Conservation (phyloP, 2,888 invertebrate genomes). For the Agrochola lychnidis region DNA sequence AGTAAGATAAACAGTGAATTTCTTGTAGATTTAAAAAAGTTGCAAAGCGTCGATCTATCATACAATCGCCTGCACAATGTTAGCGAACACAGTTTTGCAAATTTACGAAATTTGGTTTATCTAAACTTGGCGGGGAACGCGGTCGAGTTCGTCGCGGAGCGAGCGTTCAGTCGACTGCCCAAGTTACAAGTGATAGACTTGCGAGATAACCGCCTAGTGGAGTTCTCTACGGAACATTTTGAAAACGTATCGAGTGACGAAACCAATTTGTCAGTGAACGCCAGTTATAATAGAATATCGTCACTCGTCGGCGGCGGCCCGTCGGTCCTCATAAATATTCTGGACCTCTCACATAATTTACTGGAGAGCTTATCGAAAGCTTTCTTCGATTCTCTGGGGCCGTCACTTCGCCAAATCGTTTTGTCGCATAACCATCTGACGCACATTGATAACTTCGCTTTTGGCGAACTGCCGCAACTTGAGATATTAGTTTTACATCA, state of each 20-base stretch:
- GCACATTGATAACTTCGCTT: constrained; percentile 84
- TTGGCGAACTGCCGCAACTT: constrained; percentile 72
- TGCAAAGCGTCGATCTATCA: constrained; percentile 93
- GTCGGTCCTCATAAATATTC: constrained; percentile 88
- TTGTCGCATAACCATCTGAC: constrained; percentile 91
- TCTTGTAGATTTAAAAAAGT: constrained; percentile 91
- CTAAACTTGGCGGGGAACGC: constrained; percentile 95
- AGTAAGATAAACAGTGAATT: constrained; percentile 92
- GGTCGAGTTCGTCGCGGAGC: constrained; percentile 91
- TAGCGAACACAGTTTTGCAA: constrained; percentile 92
- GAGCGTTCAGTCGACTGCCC: constrained; percentile 93
- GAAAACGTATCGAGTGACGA: constrained; percentile 91
- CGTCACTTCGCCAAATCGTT: constrained; percentile 73
- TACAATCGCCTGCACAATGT: constrained; percentile 93
- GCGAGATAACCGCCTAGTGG: constrained; percentile 93
- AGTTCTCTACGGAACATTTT: constrained; percentile 92
- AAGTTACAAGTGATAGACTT: constrained; percentile 93
- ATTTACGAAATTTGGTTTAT: constrained; percentile 93
- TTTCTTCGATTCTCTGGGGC: constrained; percentile 88
- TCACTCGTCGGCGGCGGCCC: constrained; percentile 74
- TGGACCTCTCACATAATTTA: constrained; percentile 93
- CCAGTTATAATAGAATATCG: constrained; percentile 92
- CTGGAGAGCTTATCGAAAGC: constrained; percentile 89
- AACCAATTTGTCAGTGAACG: constrained; percentile 92
- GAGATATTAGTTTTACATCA: constrained; percentile 90